phyloP scores from a whole-genome alignment of 23 tunicate species.

The Ciona savignyi region DNA sequence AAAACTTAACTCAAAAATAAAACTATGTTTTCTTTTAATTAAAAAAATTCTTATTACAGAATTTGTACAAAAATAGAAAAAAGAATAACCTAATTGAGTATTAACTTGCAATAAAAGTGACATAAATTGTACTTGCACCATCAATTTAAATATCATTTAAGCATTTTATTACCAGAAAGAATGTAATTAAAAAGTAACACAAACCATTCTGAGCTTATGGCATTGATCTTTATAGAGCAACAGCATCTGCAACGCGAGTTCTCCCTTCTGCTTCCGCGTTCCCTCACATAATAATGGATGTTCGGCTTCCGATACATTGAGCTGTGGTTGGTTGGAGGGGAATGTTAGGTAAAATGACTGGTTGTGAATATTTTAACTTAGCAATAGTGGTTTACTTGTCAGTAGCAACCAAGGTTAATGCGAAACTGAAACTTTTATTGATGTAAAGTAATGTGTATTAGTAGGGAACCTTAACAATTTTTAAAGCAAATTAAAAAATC shows the following conservation, averaged over 20 bases:
- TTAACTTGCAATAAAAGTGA: too few relatives aligned
- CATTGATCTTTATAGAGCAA: slow-evolving; percentile 73
- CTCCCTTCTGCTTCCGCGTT: slow-evolving; percentile 81
- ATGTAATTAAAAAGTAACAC: too few relatives aligned
- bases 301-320: slow-evolving; percentile 92
- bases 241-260: slow-evolving; percentile 71
- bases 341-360: background rate
- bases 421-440: background rate
- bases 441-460: too few relatives aligned
- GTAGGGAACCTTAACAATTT: too few relatives aligned
- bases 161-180: too few relatives aligned
- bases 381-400: too few relatives aligned
- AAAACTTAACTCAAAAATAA: too few relatives aligned
- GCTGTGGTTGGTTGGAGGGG: slow-evolving; percentile 3
- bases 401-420: too few relatives aligned
- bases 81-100: background rate
- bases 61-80: too few relatives aligned
- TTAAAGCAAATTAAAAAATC: too few relatives aligned
- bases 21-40: background rate
- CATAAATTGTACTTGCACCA: background rate
- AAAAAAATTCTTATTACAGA: background rate
- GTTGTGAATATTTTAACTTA: background rate
- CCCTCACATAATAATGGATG: slow-evolving; percentile 97
- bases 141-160: too few relatives aligned
- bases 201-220: slow-evolving; percentile 67